These are phyloP conservation scores for Calephelis perditalis DNA, from an alignment of 2,888 invertebrate species.

Conservation along the genomic window DNA sequence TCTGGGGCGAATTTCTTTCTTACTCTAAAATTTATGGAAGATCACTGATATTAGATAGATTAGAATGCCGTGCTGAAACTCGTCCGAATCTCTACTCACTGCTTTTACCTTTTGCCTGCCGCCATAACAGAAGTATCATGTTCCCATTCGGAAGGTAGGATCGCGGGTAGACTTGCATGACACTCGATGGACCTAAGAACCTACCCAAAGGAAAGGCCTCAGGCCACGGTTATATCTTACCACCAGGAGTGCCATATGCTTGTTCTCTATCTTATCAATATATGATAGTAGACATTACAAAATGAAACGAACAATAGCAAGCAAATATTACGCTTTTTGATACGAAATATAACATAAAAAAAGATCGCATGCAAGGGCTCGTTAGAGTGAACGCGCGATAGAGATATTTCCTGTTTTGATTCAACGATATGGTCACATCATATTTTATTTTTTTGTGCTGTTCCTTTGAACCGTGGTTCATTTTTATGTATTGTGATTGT, in stretches of 20 bases:
- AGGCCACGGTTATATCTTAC: neutral
- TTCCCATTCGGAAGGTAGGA: too few species aligned
- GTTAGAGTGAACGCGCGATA: neutral
- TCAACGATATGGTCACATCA: neutral
- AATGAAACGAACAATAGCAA: neutral
- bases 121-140: too few species aligned
- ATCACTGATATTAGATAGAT: too few species aligned
- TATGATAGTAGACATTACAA: neutral
- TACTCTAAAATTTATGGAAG: too few species aligned
- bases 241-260: neutral
- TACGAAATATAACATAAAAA: neutral
- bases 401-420: too few species aligned
- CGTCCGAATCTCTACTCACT: too few species aligned
- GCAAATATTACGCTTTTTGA: neutral
- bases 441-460: neutral
- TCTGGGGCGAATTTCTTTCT: too few species aligned
- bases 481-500: constrained; percentile 3
- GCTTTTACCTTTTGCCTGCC: too few species aligned
- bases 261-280: neutral
- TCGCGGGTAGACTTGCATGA: too few species aligned
- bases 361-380: neutral
- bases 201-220: too few species aligned
- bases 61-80: too few species aligned
- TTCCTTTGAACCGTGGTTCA: neutral
- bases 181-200: too few species aligned